Conservation (phyloP, 2,797 vertebrate genomes). For the Myripristis murdjan region DNA sequence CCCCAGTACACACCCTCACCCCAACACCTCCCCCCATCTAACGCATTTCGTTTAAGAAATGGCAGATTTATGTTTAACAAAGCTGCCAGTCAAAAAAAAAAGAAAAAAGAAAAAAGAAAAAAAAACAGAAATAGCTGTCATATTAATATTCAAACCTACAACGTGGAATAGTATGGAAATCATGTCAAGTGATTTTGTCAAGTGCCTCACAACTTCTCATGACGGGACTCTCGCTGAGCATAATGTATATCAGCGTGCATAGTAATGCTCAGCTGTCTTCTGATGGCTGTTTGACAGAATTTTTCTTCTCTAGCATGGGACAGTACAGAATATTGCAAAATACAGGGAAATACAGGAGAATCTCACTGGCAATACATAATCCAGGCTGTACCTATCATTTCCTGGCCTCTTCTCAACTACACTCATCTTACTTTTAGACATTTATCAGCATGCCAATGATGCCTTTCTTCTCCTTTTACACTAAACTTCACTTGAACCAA, state of each 20-base stretch:
- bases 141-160: neutral
- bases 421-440: constrained; percentile 11
- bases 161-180: neutral
- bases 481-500: constrained; percentile 34
- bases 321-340: neutral
- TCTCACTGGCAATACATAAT: neutral
- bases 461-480: constrained; percentile 23
- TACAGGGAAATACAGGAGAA: neutral
- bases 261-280: neutral
- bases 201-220: neutral
- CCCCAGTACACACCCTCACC: neutral
- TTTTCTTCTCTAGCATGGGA: neutral
- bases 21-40: too few relatives aligned
- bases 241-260: neutral
- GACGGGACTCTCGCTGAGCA: neutral
- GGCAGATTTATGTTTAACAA: neutral
- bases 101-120: too few relatives aligned
- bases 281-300: neutral
- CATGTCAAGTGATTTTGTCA: neutral
- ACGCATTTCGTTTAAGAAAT: too few relatives aligned
- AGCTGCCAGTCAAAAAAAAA: neutral
- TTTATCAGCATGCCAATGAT: constrained; percentile 15
- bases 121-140: too few relatives aligned
- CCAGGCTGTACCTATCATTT: constrained; percentile 12
- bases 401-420: constrained; percentile 4